Conservation (phyloP, 2,113 vertebrate genomes). For the Ahaetulla prasina region DNA sequence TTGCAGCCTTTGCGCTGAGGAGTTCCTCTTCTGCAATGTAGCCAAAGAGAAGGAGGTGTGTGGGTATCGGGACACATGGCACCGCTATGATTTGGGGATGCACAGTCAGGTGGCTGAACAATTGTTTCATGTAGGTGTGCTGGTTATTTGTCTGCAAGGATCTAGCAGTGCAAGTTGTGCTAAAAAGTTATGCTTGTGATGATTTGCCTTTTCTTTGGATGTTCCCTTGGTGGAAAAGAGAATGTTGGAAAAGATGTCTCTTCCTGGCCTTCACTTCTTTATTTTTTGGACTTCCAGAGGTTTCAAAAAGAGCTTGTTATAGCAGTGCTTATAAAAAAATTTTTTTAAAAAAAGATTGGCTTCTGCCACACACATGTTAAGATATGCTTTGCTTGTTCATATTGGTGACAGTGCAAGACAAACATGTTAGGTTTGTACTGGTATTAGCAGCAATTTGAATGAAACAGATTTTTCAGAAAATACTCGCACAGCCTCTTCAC, state of each 20-base stretch:
- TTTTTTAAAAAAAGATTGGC: slow-evolving; percentile 11
- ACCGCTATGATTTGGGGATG: slow-evolving; percentile 77
- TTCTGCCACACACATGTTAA: slow-evolving; percentile 55
- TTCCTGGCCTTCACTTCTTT: neutral
- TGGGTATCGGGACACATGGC: slow-evolving; percentile 53
- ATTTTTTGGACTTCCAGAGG: slow-evolving; percentile 21
- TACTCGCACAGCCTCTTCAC: slow-evolving; percentile 1
- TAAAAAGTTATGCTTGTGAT: neutral
- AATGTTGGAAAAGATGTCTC: neutral
- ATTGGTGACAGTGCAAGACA: slow-evolving; percentile 36
- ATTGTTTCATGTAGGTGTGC: slow-evolving; percentile 83
- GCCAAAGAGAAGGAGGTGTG: slow-evolving; percentile 31
- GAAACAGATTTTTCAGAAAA: slow-evolving; percentile 28
- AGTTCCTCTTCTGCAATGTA: slow-evolving; percentile 49
- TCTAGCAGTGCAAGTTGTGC: neutral
- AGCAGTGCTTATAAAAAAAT: slow-evolving; percentile 43
- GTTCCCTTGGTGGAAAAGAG: neutral
- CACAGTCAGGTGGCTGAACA: slow-evolving; percentile 74
- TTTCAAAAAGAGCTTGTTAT: slow-evolving; percentile 9
- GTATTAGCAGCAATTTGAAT: slow-evolving; percentile 37
- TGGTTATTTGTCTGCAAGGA: slow-evolving; percentile 24
- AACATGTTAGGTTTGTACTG: slow-evolving; percentile 31
- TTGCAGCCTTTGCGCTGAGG: slow-evolving; percentile 30
- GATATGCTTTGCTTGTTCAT: slow-evolving; percentile 39
- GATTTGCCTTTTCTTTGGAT: neutral